A percentile compares a stretch with the other conserved stretches of the same genome.
phyloP scores from a whole-genome alignment of 2,888 invertebrate genomes.

The Pristionchus arcanus region DNA sequence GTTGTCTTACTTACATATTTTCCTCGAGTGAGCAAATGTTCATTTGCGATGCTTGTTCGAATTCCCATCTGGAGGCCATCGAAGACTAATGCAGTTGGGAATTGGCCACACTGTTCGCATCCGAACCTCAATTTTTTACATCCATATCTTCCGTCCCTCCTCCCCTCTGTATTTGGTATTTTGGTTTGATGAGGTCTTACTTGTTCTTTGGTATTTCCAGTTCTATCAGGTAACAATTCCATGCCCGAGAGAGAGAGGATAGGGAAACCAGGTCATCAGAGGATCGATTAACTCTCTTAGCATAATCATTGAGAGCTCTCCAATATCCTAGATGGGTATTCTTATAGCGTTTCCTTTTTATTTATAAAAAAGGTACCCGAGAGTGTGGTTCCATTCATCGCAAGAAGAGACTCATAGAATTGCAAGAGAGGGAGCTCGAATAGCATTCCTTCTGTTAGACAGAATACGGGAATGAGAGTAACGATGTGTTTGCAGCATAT shows the following conservation, averaged over 20 bases:
- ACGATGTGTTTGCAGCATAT: neutral
- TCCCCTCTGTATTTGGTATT: too few species aligned
- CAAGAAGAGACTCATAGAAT: constrained; percentile 6
- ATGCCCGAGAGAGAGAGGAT: constrained; percentile 5
- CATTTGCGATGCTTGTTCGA: neutral
- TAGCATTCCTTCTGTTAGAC: neutral
- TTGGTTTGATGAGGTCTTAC: neutral
- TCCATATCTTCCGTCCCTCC: too few species aligned
- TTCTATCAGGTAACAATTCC: neutral
- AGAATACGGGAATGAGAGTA: neutral
- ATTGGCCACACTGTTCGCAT: neutral
- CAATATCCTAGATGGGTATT: neutral
- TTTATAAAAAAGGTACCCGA: neutral
- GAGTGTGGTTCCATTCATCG: neutral
- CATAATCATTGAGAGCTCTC: neutral
- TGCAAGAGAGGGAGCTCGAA: neutral
- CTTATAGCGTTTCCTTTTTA: neutral
- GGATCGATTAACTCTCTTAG: neutral
- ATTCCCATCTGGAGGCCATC: constrained; percentile 11
- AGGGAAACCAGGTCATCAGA: neutral
- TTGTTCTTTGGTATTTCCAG: neutral
- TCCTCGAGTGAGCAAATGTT: neutral
- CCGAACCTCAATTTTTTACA: constrained; percentile 20
- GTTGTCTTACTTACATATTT: neutral
- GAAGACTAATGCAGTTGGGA: neutral